phyloP scores from a whole-genome alignment of 2,888 invertebrate species.

The Drymonia ruficornis region DNA sequence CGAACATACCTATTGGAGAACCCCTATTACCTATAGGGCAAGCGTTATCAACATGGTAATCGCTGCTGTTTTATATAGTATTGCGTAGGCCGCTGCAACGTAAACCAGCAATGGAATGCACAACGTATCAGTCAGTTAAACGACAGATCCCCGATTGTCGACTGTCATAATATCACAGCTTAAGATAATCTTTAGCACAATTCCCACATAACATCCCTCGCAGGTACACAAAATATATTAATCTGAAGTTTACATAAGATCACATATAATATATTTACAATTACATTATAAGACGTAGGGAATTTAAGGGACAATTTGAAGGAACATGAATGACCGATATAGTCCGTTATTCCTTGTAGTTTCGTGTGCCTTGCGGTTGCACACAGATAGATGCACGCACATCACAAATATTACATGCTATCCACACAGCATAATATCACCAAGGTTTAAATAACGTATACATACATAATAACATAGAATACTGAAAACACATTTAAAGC shows the following conservation, averaged over 20 bases:
- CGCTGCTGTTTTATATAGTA: neutral
- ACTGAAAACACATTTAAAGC: neutral
- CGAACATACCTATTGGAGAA: too few species aligned
- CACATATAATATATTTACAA: neutral
- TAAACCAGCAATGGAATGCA: neutral
- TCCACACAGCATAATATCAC: too few species aligned
- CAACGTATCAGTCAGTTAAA: neutral
- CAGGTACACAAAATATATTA: constrained; percentile 42
- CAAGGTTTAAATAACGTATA: too few species aligned
- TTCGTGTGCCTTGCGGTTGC: too few species aligned
- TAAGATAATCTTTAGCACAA: constrained; percentile 25
- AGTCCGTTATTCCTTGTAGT: neutral
- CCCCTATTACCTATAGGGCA: too few species aligned
- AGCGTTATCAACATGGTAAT: too few species aligned
- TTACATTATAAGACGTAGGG: neutral
- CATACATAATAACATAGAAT: too few species aligned
- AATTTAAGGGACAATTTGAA: neutral
- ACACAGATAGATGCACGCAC: too few species aligned
- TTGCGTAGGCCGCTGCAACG: neutral
- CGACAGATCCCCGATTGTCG: constrained; percentile 6
- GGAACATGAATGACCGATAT: neutral
- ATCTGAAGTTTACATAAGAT: constrained; percentile 16
- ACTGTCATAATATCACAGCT: constrained; percentile 42
- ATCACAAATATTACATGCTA: too few species aligned
- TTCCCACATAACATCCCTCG: constrained; percentile 17